Evolutionary conservation across 2,888 invertebrate genomes (phyloP), one percentile per base, ranked within the genome.

Genomic region (Cheilosia vulpina): DNA sequence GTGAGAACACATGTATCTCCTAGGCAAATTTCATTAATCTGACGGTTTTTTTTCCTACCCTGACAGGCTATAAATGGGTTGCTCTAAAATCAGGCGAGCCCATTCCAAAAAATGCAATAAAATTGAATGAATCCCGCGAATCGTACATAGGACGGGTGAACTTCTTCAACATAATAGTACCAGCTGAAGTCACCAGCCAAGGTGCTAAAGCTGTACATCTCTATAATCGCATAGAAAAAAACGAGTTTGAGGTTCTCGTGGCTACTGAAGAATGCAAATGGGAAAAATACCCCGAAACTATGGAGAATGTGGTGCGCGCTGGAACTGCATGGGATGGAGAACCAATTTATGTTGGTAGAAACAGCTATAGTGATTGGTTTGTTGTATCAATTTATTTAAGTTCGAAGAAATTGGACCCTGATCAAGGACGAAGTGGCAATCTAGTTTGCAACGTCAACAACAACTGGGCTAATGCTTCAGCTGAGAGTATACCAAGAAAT

Each of bases 51-150:
- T 9, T 34, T 34, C 11, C 2, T 34, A 11, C 3, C 47, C 68
- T 68, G 53, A 68, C 66, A 76, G 15, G 65, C 34, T 43, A n/a
- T 43, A 13, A 4, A 43, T 43, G 43, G 43, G n/a, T 43, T 0
- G 4, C 43, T n/a, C n/a, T 43, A 43, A 43, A 43, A 43, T 4
- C n/a, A n/a, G 43, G 43, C 43, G 43, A 43, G 6, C 43, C 43
- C 1, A 43, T 43, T 43, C 43, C 43, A n/a, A 0, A n/a, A 13
- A 43, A 43, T 43, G 43, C 43, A 13, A 13, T 43, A n/a, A n/a
- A 43, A 43, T 4, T 43, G n/a, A 1, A 43, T 43, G 15, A 13
- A 43, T 2, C 2, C 5, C 2, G 6, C 4, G 3, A 43, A 15
- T 13, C 43, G n/a, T 43, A 4, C n/a, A 1, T 43, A n/a, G 43